Conservation (phyloP, 2,797 vertebrate species). For the Etheostoma nigrum region DNA sequence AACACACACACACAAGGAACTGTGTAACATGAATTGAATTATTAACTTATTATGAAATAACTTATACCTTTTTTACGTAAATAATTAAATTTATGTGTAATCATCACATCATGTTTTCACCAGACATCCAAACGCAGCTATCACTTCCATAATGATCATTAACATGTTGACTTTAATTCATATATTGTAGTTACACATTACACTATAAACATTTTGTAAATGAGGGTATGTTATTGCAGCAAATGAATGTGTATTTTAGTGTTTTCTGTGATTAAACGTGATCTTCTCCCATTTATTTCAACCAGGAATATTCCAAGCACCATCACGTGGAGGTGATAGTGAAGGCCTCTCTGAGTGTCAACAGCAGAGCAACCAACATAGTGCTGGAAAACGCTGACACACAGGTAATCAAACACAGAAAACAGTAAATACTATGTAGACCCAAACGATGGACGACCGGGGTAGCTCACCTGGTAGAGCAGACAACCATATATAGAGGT, state of each 20-base stretch:
- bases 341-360: conserved; percentile 87
- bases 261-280: background rate
- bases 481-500: too few species aligned
- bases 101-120: background rate
- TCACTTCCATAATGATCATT: background rate
- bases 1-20: background rate
- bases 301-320: conserved; percentile 88
- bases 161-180: background rate
- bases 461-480: too few species aligned
- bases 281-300: background rate
- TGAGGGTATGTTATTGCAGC: background rate
- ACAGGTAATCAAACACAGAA: conserved; percentile 78
- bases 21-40: too few species aligned
- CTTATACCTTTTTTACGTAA: background rate
- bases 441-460: background rate
- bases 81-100: background rate
- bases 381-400: conserved; percentile 86
- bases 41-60: too few species aligned
- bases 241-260: background rate
- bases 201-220: background rate
- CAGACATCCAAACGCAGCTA: background rate
- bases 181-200: background rate
- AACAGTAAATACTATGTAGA: background rate
- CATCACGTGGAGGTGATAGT: conserved; percentile 91
- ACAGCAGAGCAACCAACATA: conserved; percentile 83